A percentile compares a stretch with the other conserved stretches of the same genome.
Conservation (phyloP, 2,113 vertebrate species). For the Nycticryphes semicollaris region DNA sequence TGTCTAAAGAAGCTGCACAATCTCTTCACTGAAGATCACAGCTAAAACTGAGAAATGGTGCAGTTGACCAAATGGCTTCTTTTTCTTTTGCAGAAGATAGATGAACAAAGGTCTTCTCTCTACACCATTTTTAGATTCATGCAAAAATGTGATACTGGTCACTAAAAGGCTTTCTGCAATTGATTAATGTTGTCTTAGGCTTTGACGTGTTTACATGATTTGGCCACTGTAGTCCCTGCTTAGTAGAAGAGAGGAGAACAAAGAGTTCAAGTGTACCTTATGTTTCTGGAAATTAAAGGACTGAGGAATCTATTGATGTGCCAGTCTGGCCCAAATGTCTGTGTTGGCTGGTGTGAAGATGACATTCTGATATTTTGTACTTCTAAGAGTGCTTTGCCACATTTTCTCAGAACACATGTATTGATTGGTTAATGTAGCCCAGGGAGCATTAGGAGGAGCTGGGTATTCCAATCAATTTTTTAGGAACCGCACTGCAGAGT, state of each 20-base stretch:
- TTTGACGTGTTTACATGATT: background rate
- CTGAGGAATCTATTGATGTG: background rate
- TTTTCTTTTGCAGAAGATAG: background rate
- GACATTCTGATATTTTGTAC: background rate
- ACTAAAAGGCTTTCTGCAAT: background rate
- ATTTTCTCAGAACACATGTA: background rate
- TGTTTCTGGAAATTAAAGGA: background rate
- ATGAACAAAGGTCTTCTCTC: background rate
- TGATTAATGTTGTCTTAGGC: background rate
- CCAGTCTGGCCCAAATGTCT: background rate
- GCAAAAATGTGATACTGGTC: background rate
- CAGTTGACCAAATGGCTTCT: background rate
- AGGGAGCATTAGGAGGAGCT: background rate
- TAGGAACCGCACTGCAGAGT: background rate
- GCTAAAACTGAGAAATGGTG: background rate
- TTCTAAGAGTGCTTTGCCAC: background rate
- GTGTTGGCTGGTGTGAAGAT: background rate
- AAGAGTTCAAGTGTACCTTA: background rate
- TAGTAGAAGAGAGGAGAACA: background rate
- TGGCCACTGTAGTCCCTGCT: background rate
- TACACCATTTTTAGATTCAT: background rate
- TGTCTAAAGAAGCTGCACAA: background rate
- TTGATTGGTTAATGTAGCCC: background rate
- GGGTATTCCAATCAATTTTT: background rate
- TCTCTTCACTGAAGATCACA: background rate